Base-by-base conservation (phyloP, 2,797 vertebrate species). In the Ptychobarbus kaznakovi region DNA sequence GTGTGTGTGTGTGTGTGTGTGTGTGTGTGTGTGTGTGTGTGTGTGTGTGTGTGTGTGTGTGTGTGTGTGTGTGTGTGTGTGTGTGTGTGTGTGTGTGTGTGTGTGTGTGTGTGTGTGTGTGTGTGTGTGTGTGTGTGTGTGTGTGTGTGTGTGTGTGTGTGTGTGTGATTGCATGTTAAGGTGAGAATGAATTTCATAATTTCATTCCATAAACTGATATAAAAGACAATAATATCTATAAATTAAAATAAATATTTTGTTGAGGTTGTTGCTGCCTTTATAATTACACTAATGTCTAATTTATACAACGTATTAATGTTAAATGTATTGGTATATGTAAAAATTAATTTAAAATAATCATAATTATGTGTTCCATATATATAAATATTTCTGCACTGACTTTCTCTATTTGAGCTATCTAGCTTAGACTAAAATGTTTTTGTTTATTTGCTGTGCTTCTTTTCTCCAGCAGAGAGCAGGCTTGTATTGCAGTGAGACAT, bases 381-480 rank as follows among this genome's bases (percentile, higher is more conserved):
- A 63, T 63, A 28, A 13, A 63, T 63, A n/a, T 44, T 70, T 5
- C 40, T 7, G 11, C 2, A 4, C 11, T 44, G 15, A 6, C 22
- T 72, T 46, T 72, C 69, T 0, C n/a, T 72, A 3, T 72, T 46
- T 25, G n/a, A 72, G 6, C 28, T 8, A 51, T 65, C 10, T 22
- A 65, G 6, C 20, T 12, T 22, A 15, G 40, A 51, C 58, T 4
- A 65, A 6, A 28, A 63, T 61, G 6, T 28, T 6, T 40, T 25
- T 28, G 25, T 25, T 0, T 12, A 6, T 51, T 22, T 66, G 49
- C 40, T 32, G 38, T 61, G 25, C 20, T 38, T 7, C 0, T 80
- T 84, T 81, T 25, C 5, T 79, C 92, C 95, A 90, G 90, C 92
- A 95, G 95, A 92, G 92, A 91, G 93, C 94, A 94, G 91, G 28